Evolutionary conservation across 1,140 invertebrate genomes (phyloP).

Genomic region (Nilaparvata lugens): DNA sequence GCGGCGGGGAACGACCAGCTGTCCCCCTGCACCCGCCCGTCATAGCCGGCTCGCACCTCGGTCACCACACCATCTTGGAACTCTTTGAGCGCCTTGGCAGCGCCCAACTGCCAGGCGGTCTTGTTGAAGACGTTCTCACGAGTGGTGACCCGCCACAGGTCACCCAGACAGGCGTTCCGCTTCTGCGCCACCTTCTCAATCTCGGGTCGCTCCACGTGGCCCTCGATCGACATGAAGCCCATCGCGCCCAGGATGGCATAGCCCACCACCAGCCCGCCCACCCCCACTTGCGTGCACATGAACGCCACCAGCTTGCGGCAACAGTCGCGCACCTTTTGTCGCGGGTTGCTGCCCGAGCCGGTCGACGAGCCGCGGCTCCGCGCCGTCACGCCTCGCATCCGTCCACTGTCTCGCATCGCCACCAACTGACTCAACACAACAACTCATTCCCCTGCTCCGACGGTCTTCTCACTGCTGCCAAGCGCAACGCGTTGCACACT

Average conservation of each 20-base stretch:
- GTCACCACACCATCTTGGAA: conserved; percentile 64
- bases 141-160: conserved; percentile 65
- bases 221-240: conserved; percentile 78
- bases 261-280: conserved; percentile 86
- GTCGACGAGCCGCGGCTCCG: conserved; percentile 58
- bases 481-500: too few species aligned
- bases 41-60: conserved; percentile 65
- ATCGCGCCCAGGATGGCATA: conserved; percentile 93
- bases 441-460: neutral
- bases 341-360: conserved; percentile 53
- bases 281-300: conserved; percentile 90
- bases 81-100: conserved; percentile 51
- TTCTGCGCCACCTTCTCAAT: conserved; percentile 39
- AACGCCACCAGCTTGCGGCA: conserved; percentile 76
- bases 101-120: conserved; percentile 54
- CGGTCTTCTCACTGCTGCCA: neutral
- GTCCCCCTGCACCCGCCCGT: conserved; percentile 56
- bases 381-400: conserved; percentile 40
- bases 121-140: conserved; percentile 67
- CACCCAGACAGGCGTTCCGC: conserved; percentile 44
- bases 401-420: neutral
- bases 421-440: neutral
- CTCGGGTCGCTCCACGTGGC: conserved; percentile 49
- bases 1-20: conserved; percentile 79
- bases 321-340: conserved; percentile 68